Base-by-base conservation (phyloP, 2,888 invertebrate genomes). In the Pseudeuparius sepicola region DNA sequence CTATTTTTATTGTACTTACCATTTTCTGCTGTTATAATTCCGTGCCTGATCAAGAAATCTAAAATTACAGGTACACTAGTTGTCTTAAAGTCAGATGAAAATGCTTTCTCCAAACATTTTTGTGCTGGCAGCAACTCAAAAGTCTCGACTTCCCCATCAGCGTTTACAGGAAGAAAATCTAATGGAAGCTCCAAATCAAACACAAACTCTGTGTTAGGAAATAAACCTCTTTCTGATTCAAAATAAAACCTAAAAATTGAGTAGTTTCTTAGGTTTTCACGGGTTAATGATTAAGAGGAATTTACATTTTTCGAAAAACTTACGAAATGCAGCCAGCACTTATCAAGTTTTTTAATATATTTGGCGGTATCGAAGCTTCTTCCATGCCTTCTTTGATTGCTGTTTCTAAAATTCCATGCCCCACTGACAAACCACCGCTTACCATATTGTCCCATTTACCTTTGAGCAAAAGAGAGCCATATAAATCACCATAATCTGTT, bases 361-460 rank as follows among this genome's bases (percentile, higher is more conserved):
- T 74, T 37, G 74, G 71, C 46, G 88, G 80, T 51, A 96, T 80
- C 23, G 88, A 88, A 14, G 93, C 94, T 59, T 96, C 94, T 60
- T 94, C 94, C 47, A 81, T 83, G 4, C 92, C 90, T 61, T 96
- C 94, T 59, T 93, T 93, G 47, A 83, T 73, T 18, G 88, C 88
- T 31, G 93, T 93, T 64, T 93, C 88, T 50, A 82, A 66, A 40
- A 92, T 81, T 27, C 85, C 83, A 63, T 79, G 83, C 10, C 90
- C 92, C 25, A 88, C 88, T 14, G 88, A 84, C 31, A 94, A 60
- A 3, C 93, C 94, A 33, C 94, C 94, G 45, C 89, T 88, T 23
- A 90, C 92, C 79, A 94, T 89, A 58, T 90, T 92, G 61, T 94
- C 94, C 81, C 89, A 85, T 64, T 86, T 88, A 24, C 78, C 74